These are phyloP conservation scores for Mesopsocus fuscifrons DNA, from an alignment of 2,888 invertebrate species.

Conservation along the genomic window DNA sequence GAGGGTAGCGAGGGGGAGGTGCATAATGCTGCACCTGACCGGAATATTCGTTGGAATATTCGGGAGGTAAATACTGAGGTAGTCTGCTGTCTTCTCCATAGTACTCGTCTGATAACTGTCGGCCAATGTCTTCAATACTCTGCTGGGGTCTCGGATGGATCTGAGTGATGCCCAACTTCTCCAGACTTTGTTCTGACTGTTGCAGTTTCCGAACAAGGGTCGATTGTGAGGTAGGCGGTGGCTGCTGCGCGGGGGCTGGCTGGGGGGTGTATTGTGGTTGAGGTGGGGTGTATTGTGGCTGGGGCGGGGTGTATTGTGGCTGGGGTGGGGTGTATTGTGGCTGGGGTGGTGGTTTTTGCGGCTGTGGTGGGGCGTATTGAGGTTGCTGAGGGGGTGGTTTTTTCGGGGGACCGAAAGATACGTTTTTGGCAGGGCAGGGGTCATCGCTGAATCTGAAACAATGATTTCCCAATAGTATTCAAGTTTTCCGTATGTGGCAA, in stretches of 20 bases:
- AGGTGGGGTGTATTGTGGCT: background rate
- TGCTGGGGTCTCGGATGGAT: constrained; percentile 9
- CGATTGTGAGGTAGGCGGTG: background rate
- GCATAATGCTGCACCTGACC: no score
- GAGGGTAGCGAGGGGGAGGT: no score
- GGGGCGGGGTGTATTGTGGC: background rate
- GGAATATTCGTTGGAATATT: no score
- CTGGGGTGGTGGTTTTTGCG: background rate
- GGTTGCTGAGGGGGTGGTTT: background rate
- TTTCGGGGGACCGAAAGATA: constrained; percentile 3
- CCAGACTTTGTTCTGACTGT: background rate
- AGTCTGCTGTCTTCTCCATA: no score
- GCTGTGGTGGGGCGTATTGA: no score
- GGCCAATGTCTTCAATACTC: no score
- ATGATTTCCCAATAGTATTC: no score
- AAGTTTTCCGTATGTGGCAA: no score
- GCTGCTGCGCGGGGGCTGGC: background rate
- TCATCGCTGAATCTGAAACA: constrained; percentile 3
- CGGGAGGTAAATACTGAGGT: no score
- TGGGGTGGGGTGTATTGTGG: background rate
- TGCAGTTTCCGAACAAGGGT: background rate
- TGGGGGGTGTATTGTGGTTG: background rate
- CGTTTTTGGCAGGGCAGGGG: constrained; percentile 1
- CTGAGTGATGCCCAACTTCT: constrained; percentile 8
- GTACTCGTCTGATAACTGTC: no score